Evolutionary conservation across 1,140 invertebrate genomes (phyloP), one percentile per base, ranked within the genome.

Genomic region (Scaptomyza hsui): DNA sequence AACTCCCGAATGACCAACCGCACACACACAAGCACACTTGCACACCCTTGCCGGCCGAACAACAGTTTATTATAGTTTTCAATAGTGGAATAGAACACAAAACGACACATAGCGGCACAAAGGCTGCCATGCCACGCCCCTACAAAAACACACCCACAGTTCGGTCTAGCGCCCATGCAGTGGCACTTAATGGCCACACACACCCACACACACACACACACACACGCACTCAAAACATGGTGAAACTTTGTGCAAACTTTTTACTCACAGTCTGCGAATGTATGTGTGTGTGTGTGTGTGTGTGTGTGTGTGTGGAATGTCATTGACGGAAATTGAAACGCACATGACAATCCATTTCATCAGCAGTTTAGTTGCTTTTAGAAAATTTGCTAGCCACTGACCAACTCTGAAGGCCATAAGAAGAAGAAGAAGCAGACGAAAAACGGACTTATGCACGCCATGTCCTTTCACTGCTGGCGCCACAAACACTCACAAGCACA

Each of bases 261-360:
- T 75, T 72, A 59, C 65, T 68, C 64, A 81, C 51, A 64, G 60
- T 63, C 57, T 32, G 19, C 13, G 18, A 9, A 1, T 3, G 7
- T 62, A 18, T 47, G 18, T 57, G 16, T 55, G 52, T 41, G 57
- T 44, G 63, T 45, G 52, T 47, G 41, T 64, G 49, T 47, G 19
- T 42, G 41, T 44, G 49, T 55, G 42, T 53, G 61, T 75, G 62
- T 68, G 48, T 51, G 78, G 35, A 88, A 75, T 81, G 75, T 82
- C 86, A 90, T 81, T 90, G 82, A 79, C 82, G 88, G 88, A 90
- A 90, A 90, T 90, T 90, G 88, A 90, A 90, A 90, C 76, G 82
- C 82, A 90, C 89, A 90, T 90, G 88, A 90, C 88, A 90, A 90
- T 88, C 79, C 88, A 90, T 90, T 90, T 90, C 88, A 90, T 90